These are phyloP conservation scores for Sebastiscus tertius DNA, from an alignment of 2,797 vertebrate species.

Conservation along the genomic window DNA sequence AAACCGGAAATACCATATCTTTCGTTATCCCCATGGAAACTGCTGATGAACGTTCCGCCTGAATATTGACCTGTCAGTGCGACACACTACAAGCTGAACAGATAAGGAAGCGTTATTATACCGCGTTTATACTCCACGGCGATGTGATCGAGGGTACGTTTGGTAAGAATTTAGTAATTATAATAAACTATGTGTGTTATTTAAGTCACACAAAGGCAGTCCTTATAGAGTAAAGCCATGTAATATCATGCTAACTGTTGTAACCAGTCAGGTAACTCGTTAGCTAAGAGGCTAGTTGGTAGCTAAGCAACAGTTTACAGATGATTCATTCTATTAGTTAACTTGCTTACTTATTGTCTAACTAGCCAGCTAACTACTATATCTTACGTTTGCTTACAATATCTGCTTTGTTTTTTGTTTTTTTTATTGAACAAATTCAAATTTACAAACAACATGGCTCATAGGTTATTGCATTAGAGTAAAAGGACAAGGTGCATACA, in stretches of 20 bases:
- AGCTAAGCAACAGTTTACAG: not conserved
- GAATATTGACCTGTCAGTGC: not conserved
- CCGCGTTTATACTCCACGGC: not conserved
- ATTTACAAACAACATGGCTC: no score
- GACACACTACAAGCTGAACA: not conserved
- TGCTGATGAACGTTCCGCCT: constrained; percentile 39
- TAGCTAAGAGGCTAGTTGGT: not conserved
- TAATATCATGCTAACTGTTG: not conserved
- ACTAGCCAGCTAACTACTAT: not conserved
- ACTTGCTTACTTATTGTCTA: not conserved
- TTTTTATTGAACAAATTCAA: no score
- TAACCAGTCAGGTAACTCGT: not conserved
- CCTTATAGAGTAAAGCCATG: not conserved
- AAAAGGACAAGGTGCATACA: no score
- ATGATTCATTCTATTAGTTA: not conserved
- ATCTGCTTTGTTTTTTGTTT: not conserved
- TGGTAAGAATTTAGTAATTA: not conserved
- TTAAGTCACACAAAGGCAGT: not conserved
- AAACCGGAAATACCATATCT: not conserved
- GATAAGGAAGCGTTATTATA: not conserved
- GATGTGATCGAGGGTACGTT: not conserved
- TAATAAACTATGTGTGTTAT: fast-evolving
- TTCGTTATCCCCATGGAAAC: not conserved
- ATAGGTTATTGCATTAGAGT: no score
- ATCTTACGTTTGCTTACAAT: no score